Evolutionary conservation across 2,797 vertebrate species (phyloP).

Genomic region (Sardinella longiceps): DNA sequence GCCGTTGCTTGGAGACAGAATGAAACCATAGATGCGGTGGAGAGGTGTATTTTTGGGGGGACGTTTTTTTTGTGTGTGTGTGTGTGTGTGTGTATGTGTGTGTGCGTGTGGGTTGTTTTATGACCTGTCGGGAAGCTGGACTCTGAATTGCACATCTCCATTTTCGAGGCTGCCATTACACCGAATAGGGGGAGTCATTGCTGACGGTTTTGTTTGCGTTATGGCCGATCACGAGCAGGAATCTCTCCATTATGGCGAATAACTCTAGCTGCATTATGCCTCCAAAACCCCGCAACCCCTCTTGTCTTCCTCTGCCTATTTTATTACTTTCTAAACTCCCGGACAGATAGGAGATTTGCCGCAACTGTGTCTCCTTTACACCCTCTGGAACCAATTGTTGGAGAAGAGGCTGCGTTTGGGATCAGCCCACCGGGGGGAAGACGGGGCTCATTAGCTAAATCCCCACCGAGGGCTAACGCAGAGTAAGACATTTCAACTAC

Average conservation of each 20-base stretch:
- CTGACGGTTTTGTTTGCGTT: slow-evolving; percentile 7
- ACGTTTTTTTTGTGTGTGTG: background rate
- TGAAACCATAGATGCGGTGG: slow-evolving; percentile 19
- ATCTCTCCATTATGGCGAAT: slow-evolving; percentile 65
- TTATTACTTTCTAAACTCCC: slow-evolving; percentile 77
- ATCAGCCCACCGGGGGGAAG: slow-evolving; percentile 78
- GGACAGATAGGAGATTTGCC: slow-evolving; percentile 74
- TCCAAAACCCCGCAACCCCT: slow-evolving; percentile 51
- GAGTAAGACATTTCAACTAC: slow-evolving; percentile 71
- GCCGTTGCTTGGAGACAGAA: slow-evolving; percentile 26
- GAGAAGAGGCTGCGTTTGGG: slow-evolving; percentile 79
- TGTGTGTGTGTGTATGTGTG: background rate
- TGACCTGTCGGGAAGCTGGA: slow-evolving; percentile 14
- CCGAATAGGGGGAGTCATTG: background rate
- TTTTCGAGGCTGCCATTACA: background rate
- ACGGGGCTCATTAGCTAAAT: slow-evolving; percentile 86
- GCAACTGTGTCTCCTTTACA: slow-evolving; percentile 75
- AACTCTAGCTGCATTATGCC: slow-evolving; percentile 36
- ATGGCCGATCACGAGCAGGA: slow-evolving; percentile 34
- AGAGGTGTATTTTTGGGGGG: slow-evolving; percentile 20
- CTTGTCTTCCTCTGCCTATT: slow-evolving; percentile 70
- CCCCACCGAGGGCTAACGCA: slow-evolving; percentile 80
- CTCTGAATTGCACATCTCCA: slow-evolving; percentile 17
- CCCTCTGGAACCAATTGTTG: slow-evolving; percentile 86
- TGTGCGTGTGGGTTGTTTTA: background rate